These are phyloP conservation scores for Cottoperca gobio DNA, from an alignment of 2,797 vertebrate genomes.

Conservation along the genomic window DNA sequence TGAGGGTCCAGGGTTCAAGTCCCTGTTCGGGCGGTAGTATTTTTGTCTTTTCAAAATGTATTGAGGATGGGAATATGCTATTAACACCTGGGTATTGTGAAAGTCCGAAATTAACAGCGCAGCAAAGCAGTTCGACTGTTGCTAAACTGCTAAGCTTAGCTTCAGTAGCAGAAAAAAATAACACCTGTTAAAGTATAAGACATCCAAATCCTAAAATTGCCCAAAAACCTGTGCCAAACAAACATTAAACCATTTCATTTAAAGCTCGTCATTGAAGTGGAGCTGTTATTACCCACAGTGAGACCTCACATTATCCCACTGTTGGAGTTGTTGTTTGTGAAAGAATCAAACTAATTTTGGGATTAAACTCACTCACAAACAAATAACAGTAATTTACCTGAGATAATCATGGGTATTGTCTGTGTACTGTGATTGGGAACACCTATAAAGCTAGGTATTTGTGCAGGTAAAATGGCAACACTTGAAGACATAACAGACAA, in stretches of 20 bases:
- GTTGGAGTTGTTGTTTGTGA: slow-evolving; percentile 72
- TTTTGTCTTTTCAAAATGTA: background rate
- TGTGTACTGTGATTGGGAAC: slow-evolving; percentile 59
- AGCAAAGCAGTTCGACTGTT: slow-evolving; percentile 5
- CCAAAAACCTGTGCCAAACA: slow-evolving; percentile 62
- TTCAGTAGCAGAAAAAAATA: slow-evolving; percentile 56
- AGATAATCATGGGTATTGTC: slow-evolving; percentile 76
- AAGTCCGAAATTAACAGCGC: slow-evolving; percentile 17
- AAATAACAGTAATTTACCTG: slow-evolving; percentile 71
- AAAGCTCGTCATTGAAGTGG: slow-evolving; percentile 61
- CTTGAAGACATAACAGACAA: slow-evolving; percentile 58
- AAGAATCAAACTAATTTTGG: slow-evolving; percentile 75
- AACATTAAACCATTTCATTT: slow-evolving; percentile 76
- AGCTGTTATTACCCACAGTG: slow-evolving; percentile 74
- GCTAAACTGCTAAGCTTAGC: slow-evolving; percentile 16
- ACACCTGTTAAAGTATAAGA: slow-evolving; percentile 43
- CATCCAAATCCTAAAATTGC: slow-evolving; percentile 67
- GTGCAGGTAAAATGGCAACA: slow-evolving; percentile 67
- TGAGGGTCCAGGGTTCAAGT: slow-evolving; percentile 87
- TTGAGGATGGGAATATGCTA: background rate
- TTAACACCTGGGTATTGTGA: background rate
- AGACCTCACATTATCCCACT: slow-evolving; percentile 74
- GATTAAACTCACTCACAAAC: slow-evolving; percentile 73
- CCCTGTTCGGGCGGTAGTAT: slow-evolving; percentile 88
- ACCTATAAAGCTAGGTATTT: slow-evolving; percentile 78